Conservation (phyloP, 2,797 vertebrate species). For the Hyperoplus lanceolatus region DNA sequence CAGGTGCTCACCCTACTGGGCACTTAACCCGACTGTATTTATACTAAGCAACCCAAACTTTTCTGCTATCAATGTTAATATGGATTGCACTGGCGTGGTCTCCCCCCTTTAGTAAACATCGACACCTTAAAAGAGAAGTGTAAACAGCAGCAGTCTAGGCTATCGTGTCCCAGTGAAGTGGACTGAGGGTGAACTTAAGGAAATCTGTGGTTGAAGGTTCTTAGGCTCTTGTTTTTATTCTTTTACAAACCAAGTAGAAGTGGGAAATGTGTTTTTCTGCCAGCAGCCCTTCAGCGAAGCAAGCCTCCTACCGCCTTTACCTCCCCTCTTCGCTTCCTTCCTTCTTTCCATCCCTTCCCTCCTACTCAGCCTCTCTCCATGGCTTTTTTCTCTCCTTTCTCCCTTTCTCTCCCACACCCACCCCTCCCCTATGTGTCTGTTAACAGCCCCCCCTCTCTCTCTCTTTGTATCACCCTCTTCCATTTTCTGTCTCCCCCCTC, state of each 20-base stretch:
- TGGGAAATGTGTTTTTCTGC: conserved; percentile 61
- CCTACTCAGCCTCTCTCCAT: conserved; percentile 61
- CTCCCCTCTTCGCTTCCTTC: conserved; percentile 38
- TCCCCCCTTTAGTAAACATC: neutral
- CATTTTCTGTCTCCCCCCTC: conserved; percentile 26
- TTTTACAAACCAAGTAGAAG: conserved; percentile 32
- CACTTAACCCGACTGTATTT: neutral
- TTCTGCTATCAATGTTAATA: conserved; percentile 8
- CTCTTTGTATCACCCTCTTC: conserved; percentile 59
- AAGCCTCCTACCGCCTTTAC: conserved; percentile 58
- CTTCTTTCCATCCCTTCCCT: conserved; percentile 56
- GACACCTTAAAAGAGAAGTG: neutral
- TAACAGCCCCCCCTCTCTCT: conserved; percentile 53
- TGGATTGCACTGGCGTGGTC: neutral
- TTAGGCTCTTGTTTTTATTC: conserved; percentile 37
- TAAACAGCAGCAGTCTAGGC: conserved; percentile 7
- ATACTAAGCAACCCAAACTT: conserved; percentile 42
- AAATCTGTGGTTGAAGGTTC: conserved; percentile 45
- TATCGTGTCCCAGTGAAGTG: conserved; percentile 28
- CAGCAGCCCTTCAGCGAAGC: conserved; percentile 60
- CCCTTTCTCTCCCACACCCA: conserved; percentile 37
- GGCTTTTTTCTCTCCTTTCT: conserved; percentile 26
- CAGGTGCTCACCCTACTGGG: conserved; percentile 33
- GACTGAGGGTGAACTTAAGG: conserved; percentile 7
- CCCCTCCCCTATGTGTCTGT: conserved; percentile 14